phyloP scores from a whole-genome alignment of 2,797 vertebrate species.

The Stomatorhinus walkeri region DNA sequence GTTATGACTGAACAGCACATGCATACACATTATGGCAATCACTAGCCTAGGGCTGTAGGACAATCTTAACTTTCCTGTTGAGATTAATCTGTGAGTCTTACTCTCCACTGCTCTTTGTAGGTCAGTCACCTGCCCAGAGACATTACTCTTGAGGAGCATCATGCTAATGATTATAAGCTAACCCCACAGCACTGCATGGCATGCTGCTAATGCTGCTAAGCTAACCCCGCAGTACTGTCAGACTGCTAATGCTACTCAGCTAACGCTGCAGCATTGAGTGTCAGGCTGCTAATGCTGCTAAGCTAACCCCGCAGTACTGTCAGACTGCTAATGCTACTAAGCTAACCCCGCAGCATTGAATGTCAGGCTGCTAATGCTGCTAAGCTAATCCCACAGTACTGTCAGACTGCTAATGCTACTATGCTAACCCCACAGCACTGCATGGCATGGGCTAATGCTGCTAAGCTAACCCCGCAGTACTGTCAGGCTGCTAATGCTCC shows the following conservation, averaged over 20 bases:
- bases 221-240: neutral
- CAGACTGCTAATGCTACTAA: no score
- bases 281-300: neutral
- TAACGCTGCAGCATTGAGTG: neutral
- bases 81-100: neutral
- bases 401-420: neutral
- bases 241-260: neutral
- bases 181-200: neutral
- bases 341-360: no score
- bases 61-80: neutral
- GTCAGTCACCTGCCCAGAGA: neutral
- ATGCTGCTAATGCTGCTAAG: neutral
- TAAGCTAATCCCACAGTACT: no score
- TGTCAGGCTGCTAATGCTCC: neutral
- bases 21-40: neutral
- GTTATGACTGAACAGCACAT: neutral
- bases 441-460: neutral
- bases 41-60: constrained; percentile 1
- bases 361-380: no score
- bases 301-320: neutral
- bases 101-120: neutral
- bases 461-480: neutral
- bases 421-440: neutral
- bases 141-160: neutral
- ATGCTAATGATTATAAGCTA: neutral